Conservation (phyloP, 2,797 vertebrate genomes). For the Gephyroberyx darwinii region DNA sequence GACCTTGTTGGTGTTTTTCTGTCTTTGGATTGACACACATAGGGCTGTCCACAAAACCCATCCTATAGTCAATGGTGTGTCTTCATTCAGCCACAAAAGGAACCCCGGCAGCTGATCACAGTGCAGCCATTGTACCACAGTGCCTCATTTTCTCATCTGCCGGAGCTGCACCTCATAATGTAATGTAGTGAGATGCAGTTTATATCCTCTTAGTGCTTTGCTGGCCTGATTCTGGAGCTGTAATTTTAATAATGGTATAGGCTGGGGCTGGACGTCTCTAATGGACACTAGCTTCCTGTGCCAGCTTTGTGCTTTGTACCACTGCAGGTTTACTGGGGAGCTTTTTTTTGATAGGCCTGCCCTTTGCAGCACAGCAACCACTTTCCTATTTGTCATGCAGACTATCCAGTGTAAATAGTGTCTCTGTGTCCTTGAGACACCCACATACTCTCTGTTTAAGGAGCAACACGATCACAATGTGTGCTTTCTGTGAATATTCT, state of each 20-base stretch:
- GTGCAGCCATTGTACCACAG: slow-evolving; percentile 50
- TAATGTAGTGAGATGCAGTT: slow-evolving; percentile 38
- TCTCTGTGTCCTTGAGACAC: slow-evolving; percentile 65
- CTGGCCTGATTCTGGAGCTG: slow-evolving; percentile 56
- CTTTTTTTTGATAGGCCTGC: slow-evolving; percentile 16
- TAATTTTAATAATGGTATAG: slow-evolving; percentile 62
- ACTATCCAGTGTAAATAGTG: slow-evolving; percentile 55
- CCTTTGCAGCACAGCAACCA: slow-evolving; percentile 39
- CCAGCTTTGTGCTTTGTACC: slow-evolving; percentile 25
- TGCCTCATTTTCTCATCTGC: slow-evolving; percentile 49
- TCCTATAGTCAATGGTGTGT: slow-evolving; percentile 42
- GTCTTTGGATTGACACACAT: slow-evolving; percentile 16
- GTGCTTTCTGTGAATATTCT: slow-evolving; percentile 30
- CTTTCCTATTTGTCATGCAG: slow-evolving; percentile 46
- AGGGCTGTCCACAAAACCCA: not conserved
- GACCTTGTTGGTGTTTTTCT: slow-evolving; percentile 8
- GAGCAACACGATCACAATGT: slow-evolving; percentile 53
- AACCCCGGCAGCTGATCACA: slow-evolving; percentile 51
- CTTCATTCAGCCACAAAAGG: slow-evolving; percentile 42
- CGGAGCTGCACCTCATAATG: slow-evolving; percentile 44
- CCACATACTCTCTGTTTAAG: slow-evolving; percentile 68
- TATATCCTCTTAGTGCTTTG: slow-evolving; percentile 63
- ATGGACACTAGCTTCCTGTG: slow-evolving; percentile 33
- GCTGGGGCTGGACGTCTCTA: slow-evolving; percentile 33
- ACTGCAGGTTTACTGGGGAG: slow-evolving; percentile 42